phyloP scores from a whole-genome alignment of 1,140 invertebrate genomes.

The Leptopilina boulardi region DNA sequence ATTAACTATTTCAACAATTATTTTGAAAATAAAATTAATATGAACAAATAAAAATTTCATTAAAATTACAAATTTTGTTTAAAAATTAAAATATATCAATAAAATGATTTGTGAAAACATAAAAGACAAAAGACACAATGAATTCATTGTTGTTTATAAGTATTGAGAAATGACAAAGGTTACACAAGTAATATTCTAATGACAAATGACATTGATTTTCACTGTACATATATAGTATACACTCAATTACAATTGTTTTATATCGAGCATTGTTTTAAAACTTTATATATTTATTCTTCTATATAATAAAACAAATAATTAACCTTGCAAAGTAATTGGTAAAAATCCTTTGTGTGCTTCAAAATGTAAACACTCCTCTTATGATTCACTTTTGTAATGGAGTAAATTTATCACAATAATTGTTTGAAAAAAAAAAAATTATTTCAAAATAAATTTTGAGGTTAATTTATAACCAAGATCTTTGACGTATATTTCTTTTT shows the following conservation, averaged over 20 bases:
- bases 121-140: not conserved
- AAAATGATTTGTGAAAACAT: not conserved
- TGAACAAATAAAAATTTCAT: not conserved
- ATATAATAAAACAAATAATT: not conserved
- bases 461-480: not conserved
- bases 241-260: conserved; percentile 18
- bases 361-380: conserved; percentile 5
- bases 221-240: too few species aligned
- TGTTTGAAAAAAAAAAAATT: not conserved
- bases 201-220: conserved; percentile 19
- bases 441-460: conserved; percentile 1
- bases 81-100: not conserved
- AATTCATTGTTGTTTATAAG: not conserved
- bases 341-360: conserved; percentile 22
- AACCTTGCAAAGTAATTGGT: not conserved
- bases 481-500: not conserved
- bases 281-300: not conserved
- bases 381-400: conserved; percentile 6
- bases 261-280: conserved; percentile 4
- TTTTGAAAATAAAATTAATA: too few species aligned
- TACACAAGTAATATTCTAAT: conserved; percentile 11
- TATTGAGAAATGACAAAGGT: not conserved
- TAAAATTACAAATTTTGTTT: not conserved
- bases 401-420: not conserved
- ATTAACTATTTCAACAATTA: too few species aligned